Conservation (phyloP, 2,888 invertebrate species). For the Amphipoea oculea region DNA sequence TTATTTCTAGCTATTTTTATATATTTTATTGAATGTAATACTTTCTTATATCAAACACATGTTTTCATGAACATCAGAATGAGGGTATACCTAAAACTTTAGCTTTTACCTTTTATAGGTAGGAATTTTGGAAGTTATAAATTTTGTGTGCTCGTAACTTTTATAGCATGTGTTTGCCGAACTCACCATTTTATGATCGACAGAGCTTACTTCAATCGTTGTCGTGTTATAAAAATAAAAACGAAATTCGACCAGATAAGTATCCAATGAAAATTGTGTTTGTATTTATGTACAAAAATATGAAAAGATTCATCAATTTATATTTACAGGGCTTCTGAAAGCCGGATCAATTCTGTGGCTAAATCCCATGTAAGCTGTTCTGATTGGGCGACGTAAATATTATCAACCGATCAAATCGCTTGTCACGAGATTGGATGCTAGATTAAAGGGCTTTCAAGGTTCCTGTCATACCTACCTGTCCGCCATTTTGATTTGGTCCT, state of each 20-base stretch:
- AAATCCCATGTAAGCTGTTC: slow-evolving; percentile 17
- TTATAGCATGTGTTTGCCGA: slow-evolving; percentile 30
- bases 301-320: slow-evolving; percentile 12
- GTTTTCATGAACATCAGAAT: slow-evolving; percentile 15
- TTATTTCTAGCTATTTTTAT: slow-evolving; percentile 19
- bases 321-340: neutral
- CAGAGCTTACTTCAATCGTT: slow-evolving; percentile 14
- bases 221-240: slow-evolving; percentile 17
- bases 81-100: slow-evolving; percentile 14
- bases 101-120: too few species aligned
- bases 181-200: slow-evolving; percentile 17
- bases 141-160: slow-evolving; percentile 36
- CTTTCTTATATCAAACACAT: neutral
- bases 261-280: slow-evolving; percentile 21
- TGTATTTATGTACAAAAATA: slow-evolving; percentile 6
- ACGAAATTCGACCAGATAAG: slow-evolving; percentile 9
- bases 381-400: slow-evolving; percentile 23
- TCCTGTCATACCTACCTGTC: neutral
- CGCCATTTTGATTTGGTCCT: neutral
- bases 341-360: slow-evolving; percentile 1
- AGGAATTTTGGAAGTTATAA: slow-evolving; percentile 28
- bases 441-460: neutral
- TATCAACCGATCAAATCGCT: slow-evolving; percentile 18
- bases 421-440: neutral
- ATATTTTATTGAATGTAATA: slow-evolving; percentile 37